Conservation (phyloP, 1,140 invertebrate genomes). For the Drosophila subobscura region DNA sequence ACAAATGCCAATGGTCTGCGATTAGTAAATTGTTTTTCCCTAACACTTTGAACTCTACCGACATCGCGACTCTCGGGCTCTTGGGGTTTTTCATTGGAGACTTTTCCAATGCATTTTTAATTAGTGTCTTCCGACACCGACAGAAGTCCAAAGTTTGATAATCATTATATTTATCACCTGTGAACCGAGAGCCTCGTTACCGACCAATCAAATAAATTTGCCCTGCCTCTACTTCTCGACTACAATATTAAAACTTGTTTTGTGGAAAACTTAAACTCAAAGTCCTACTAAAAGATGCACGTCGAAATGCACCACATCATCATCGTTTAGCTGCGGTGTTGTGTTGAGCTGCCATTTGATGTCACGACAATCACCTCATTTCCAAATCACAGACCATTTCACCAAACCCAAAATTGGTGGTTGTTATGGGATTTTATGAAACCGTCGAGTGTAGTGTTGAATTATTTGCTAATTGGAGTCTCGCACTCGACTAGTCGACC, state of each 20-base stretch:
- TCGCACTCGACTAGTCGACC: constrained; percentile 14
- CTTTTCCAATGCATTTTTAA: constrained; percentile 75
- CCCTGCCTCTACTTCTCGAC: neutral
- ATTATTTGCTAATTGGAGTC: constrained; percentile 26
- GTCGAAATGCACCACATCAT: constrained; percentile 20
- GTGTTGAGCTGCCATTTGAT: constrained; percentile 65
- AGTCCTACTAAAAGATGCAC: constrained; percentile 33
- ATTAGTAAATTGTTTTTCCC: constrained; percentile 52
- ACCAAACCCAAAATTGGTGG: constrained; percentile 45
- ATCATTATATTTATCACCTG: constrained; percentile 79
- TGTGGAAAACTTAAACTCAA: constrained; percentile 22
- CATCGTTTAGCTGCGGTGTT: constrained; percentile 28
- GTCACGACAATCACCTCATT: constrained; percentile 70
- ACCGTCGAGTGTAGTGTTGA: neutral
- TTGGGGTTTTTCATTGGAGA: constrained; percentile 25
- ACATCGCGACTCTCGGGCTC: neutral
- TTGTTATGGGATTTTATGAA: constrained; percentile 19
- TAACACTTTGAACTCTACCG: constrained; percentile 64
- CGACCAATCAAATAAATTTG: constrained; percentile 45
- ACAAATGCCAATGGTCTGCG: constrained; percentile 47
- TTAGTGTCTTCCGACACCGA: constrained; percentile 46
- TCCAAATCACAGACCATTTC: constrained; percentile 49
- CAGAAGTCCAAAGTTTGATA: constrained; percentile 61
- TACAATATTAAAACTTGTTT: constrained; percentile 38
- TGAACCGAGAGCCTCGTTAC: constrained; percentile 60